Percentiles rank a stretch among this genome's conserved stretches.
Evolutionary conservation across 92 coral and sea anemone genomes (phyloP).

Genomic region (Actinostola sp.): DNA sequence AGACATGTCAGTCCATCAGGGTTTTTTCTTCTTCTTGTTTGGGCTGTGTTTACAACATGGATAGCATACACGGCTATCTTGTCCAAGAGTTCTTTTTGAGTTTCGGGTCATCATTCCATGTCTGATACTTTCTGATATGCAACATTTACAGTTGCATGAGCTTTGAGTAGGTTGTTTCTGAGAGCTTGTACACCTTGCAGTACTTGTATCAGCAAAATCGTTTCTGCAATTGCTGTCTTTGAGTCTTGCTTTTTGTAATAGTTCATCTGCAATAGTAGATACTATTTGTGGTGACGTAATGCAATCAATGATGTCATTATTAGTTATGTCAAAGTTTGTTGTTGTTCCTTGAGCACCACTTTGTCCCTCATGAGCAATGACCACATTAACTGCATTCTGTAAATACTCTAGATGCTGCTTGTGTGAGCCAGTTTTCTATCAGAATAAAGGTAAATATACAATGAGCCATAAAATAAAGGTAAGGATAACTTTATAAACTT

Average conservation of each 20-base stretch:
- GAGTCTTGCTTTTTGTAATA: slow-evolving; percentile 35
- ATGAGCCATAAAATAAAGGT: too few species aligned
- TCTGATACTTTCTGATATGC: slow-evolving; percentile 7
- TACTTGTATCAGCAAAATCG: not conserved
- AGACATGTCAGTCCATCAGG: too few species aligned
- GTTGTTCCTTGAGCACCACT: not conserved
- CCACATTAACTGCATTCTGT: slow-evolving; percentile 43
- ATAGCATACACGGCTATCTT: not conserved
- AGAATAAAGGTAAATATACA: too few species aligned
- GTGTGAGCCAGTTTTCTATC: slow-evolving; percentile 70
- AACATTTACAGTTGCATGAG: slow-evolving; percentile 18
- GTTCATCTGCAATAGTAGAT: slow-evolving; percentile 52
- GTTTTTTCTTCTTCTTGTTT: not conserved
- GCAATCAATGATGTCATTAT: slow-evolving; percentile 71
- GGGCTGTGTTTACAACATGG: slow-evolving; percentile 5
- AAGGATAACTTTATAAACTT: too few species aligned
- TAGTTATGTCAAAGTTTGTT: slow-evolving; percentile 12
- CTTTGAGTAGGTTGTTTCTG: slow-evolving; percentile 6
- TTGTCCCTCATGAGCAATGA: not conserved
- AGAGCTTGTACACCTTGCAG: not conserved
- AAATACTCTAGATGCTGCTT: slow-evolving; percentile 68
- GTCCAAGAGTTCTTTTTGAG: slow-evolving; percentile 6
- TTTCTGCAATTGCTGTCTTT: slow-evolving; percentile 21
- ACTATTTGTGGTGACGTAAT: slow-evolving; percentile 76
- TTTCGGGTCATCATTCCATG: slow-evolving; percentile 7